Percentiles rank a stretch among this genome's conserved stretches.
Conservation (phyloP, 2,888 invertebrate species). For the Archips crataeganus region DNA sequence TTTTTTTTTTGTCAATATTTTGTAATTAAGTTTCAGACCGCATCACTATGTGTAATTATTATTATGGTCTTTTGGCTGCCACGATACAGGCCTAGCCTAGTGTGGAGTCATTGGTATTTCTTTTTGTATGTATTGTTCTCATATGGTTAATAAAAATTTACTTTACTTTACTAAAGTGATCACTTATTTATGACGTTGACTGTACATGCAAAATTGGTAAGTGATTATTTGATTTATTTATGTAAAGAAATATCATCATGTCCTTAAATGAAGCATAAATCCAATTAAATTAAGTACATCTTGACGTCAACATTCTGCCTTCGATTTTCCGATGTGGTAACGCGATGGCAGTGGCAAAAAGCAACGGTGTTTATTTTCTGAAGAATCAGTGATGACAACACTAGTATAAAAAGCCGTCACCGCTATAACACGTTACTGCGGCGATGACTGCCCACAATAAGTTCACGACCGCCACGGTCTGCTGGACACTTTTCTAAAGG, state of each 20-base stretch:
- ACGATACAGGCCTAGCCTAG: no score
- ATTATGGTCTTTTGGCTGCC: no score
- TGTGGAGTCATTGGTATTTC: no score
- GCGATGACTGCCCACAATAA: constrained; percentile 58
- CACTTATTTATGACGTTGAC: no score
- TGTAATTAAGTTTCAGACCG: no score
- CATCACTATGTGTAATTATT: no score
- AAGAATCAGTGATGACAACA: constrained; percentile 1
- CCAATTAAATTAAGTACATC: background rate
- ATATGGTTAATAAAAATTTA: no score
- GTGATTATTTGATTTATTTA: no score
- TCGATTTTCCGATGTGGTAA: background rate
- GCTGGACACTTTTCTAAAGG: constrained; percentile 74
- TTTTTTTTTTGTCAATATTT: no score
- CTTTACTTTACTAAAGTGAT: no score
- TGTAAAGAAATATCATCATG: background rate
- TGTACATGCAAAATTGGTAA: no score
- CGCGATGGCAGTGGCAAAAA: background rate
- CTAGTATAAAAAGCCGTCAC: constrained; percentile 6
- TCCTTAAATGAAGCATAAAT: background rate
- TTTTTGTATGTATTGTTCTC: no score
- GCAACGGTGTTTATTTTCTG: background rate
- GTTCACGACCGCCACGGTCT: constrained; percentile 81
- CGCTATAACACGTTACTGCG: constrained; percentile 43
- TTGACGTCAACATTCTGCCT: background rate